Evolutionary conservation across 2,888 invertebrate species (phyloP).

Genomic region (Drosophila pseudotakahashii): DNA sequence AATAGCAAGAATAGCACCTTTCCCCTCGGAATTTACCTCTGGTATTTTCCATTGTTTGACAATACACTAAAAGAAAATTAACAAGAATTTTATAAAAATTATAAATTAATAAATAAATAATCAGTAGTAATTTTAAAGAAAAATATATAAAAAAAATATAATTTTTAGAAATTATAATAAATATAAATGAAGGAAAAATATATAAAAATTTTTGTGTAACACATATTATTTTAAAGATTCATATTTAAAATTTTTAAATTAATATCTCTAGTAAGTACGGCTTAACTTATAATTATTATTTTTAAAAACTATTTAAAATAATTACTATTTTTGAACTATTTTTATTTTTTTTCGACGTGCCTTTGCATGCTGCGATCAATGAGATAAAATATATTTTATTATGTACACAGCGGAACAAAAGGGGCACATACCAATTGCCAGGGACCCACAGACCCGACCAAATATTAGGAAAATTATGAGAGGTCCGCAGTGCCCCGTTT

Average conservation of each 20-base stretch:
- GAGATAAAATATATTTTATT: constrained; percentile 72
- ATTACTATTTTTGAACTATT: too few species aligned
- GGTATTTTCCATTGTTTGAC: constrained; percentile 1
- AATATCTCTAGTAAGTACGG: too few species aligned
- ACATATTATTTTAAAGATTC: too few species aligned
- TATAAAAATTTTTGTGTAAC: too few species aligned
- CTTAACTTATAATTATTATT: not conserved
- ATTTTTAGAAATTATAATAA: too few species aligned
- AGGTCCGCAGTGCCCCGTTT: not conserved
- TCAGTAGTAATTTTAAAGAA: too few species aligned
- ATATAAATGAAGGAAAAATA: too few species aligned
- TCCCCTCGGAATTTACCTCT: not conserved
- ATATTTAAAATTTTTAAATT: too few species aligned
- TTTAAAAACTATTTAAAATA: too few species aligned
- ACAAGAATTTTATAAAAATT: not conserved
- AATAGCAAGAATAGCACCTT: constrained; percentile 21
- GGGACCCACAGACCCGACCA: constrained; percentile 16
- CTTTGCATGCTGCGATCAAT: constrained; percentile 55
- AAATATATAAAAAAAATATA: not conserved
- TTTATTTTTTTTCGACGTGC: not conserved
- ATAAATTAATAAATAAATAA: too few species aligned
- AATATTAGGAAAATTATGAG: constrained; percentile 38
- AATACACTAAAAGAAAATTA: not conserved
- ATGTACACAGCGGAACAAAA: constrained; percentile 56
- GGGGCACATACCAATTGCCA: constrained; percentile 16